Base-by-base conservation (phyloP, 2,888 invertebrate genomes). In the Drosophila testacea region DNA sequence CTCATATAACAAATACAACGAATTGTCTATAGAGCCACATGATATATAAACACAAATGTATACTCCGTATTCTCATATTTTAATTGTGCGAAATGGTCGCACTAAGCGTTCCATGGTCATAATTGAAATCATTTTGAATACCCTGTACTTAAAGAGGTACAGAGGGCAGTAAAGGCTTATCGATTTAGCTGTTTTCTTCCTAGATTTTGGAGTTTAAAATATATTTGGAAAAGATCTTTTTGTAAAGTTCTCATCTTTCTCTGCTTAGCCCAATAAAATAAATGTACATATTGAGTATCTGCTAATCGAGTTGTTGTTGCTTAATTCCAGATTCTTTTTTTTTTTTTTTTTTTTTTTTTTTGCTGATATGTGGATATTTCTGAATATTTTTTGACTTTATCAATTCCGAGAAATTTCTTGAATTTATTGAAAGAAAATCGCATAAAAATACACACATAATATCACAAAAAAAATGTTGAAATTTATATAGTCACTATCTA, bases 51-150 rank as follows among this genome's bases (percentile, higher is more conserved):
- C 32, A 55, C 11, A 42, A 4, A 9, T 42, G 22, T 44, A n/a
- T 28, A 27, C 11, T 47, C 22, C 5, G 16, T n/a, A 47, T 47
- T n/a, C 44, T 34, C 50, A 51, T 36, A 54, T 63, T 74, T 75
- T 67, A 70, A 75, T 75, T 67, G 66, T 57, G 54, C 38, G 51
- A 73, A 73, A 63, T 73, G 41, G 11, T 34, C 41, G 42, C 16
- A 41, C 41, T 59, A 71, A 71, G 27, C n/a, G 46, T 71, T 71
- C 70, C 72, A 66, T 46, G 72, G 56, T 51, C 66, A 67, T 72
- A 54, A 62, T 67, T 67, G 7, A 60, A 55, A 50, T 28, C 10
- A 39, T 41, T 42, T 16, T 10, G 0, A 4, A 57, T 63, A 52
- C 63, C 51, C 69, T 62, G 30, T 13, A 16, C 0, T 10, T 9